Evolutionary conservation across 2,113 vertebrate genomes (phyloP).

Genomic region (Brachyhypopomus occidentalis): DNA sequence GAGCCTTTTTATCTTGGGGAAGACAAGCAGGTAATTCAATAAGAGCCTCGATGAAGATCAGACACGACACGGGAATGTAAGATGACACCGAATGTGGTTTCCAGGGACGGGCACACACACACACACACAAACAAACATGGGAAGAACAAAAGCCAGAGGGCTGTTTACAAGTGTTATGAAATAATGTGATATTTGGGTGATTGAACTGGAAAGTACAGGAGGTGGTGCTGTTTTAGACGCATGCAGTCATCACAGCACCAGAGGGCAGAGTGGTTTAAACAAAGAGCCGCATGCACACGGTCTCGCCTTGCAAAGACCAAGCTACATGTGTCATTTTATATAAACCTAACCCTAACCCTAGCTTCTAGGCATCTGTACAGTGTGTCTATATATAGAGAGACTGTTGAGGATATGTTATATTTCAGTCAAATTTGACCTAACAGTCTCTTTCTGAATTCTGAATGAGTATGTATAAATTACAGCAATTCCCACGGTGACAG

Average conservation of each 20-base stretch:
- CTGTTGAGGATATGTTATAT: neutral
- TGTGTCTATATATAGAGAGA: no score
- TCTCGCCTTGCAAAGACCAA: slow-evolving; percentile 38
- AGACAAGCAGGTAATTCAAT: slow-evolving; percentile 41
- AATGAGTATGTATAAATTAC: neutral
- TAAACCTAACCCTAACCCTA: no score
- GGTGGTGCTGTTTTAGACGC: neutral
- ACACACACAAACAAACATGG: neutral
- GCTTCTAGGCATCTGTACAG: neutral
- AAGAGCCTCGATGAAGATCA: slow-evolving; percentile 8
- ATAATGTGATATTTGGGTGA: neutral
- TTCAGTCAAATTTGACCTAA: neutral
- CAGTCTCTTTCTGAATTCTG: neutral
- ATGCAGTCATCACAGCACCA: slow-evolving; percentile 60
- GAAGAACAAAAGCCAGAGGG: neutral
- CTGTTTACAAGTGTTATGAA: slow-evolving; percentile 10
- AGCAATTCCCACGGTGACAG: slow-evolving; percentile 23
- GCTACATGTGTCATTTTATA: neutral
- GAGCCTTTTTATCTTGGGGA: slow-evolving; percentile 10
- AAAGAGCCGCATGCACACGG: slow-evolving; percentile 26
- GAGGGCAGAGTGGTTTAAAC: slow-evolving; percentile 68
- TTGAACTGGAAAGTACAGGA: neutral
- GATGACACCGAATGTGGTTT: no score
- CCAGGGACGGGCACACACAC: neutral
- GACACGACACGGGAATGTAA: neutral